Conservation (phyloP, 2,888 invertebrate genomes). For the Rhyacophila evoluta region DNA sequence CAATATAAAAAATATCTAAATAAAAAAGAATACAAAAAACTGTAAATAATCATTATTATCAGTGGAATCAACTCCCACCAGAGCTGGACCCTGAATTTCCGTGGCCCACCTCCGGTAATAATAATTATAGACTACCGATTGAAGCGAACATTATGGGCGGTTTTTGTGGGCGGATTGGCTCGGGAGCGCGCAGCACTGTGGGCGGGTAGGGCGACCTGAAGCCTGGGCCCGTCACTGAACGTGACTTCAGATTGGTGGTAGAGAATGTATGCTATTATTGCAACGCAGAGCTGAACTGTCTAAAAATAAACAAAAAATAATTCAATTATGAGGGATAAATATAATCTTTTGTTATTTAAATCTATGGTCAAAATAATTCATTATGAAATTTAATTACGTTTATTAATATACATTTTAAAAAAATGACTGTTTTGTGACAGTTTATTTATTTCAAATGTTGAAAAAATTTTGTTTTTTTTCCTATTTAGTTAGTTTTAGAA, state of each 20-base stretch:
- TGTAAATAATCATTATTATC: constrained; percentile 43
- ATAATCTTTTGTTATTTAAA: neutral
- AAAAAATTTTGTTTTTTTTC: too few species aligned
- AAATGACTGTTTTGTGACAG: too few species aligned
- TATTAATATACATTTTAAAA: too few species aligned
- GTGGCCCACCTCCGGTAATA: constrained; percentile 37
- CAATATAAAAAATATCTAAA: neutral
- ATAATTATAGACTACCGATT: constrained; percentile 52
- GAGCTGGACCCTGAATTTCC: constrained; percentile 8
- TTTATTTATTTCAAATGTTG: too few species aligned
- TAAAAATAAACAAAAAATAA: neutral
- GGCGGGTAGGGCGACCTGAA: constrained; percentile 14
- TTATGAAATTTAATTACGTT: too few species aligned
- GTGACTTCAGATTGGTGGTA: neutral
- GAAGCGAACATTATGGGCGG: constrained; percentile 31
- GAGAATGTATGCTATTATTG: neutral
- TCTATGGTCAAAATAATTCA: too few species aligned
- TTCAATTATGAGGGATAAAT: neutral
- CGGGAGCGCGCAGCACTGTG: constrained; percentile 29
- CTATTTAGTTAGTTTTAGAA: too few species aligned
- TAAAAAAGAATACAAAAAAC: constrained; percentile 30
- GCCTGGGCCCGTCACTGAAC: neutral
- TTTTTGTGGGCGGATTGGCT: constrained; percentile 36
- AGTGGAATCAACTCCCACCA: constrained; percentile 6
- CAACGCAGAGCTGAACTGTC: neutral